These are phyloP conservation scores for Lasioglossum calceatum DNA, from an alignment of 2,888 invertebrate genomes.

Conservation along the genomic window DNA sequence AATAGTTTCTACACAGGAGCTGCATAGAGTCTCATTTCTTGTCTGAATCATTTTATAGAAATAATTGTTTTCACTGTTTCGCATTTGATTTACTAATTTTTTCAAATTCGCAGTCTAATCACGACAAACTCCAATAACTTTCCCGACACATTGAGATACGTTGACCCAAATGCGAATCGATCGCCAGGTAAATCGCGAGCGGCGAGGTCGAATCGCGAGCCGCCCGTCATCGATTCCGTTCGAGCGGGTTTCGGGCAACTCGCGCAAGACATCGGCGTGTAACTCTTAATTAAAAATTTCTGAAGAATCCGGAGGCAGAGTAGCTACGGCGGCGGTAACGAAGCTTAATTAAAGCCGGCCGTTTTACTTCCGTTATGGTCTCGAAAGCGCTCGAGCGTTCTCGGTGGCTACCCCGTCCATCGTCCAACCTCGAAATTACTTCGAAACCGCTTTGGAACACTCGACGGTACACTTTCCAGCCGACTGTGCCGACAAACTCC, in stretches of 20 bases:
- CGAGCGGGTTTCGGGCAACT: constrained; percentile 30
- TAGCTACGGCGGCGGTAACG: constrained; percentile 58
- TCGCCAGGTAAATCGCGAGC: constrained; percentile 17
- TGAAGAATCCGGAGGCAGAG: constrained; percentile 55
- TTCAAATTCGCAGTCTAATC: background rate
- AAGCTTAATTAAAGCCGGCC: constrained; percentile 65
- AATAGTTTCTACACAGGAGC: no score
- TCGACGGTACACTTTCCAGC: constrained; percentile 61
- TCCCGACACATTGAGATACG: background rate
- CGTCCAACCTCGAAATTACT: constrained; percentile 63
- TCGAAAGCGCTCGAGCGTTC: constrained; percentile 59
- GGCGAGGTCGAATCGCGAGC: constrained; percentile 37
- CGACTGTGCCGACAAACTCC: constrained; percentile 46
- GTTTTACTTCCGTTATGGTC: constrained; percentile 66
- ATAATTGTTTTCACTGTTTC: no score
- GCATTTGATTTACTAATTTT: no score
- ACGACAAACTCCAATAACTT: background rate
- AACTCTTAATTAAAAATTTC: constrained; percentile 66
- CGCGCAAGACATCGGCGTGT: constrained; percentile 49
- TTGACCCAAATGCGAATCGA: constrained; percentile 54
- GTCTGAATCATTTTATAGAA: no score
- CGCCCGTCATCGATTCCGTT: constrained; percentile 43
- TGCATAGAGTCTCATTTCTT: no score
- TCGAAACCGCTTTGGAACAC: constrained; percentile 65
- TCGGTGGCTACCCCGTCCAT: constrained; percentile 2